Percentiles rank a stretch among this genome's conserved stretches.
phyloP scores from a whole-genome alignment of 2,113 vertebrate species.

The Clinocottus analis region DNA sequence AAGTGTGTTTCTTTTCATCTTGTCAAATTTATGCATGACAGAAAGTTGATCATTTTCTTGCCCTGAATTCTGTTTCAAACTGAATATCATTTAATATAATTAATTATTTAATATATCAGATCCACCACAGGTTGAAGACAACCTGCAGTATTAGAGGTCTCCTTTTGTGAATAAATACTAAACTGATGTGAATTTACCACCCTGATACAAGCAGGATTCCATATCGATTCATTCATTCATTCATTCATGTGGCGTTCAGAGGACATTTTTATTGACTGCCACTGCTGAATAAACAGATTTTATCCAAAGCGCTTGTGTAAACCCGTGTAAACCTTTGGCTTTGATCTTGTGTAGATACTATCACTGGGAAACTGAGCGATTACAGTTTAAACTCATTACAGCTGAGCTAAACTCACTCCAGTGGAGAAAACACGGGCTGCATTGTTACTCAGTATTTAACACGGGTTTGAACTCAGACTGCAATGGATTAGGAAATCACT shows the following conservation, averaged over 20 bases:
- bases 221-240: not conserved
- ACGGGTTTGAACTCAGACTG: not conserved
- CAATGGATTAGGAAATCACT: not conserved
- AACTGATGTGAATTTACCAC: not conserved
- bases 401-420: not conserved
- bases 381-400: conserved; percentile 3
- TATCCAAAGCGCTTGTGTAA: conserved; percentile 11
- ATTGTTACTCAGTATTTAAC: not conserved
- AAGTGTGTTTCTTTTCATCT: not conserved
- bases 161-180: not conserved
- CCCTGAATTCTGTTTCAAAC: not conserved
- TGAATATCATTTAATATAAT: not conserved
- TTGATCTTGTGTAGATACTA: not conserved
- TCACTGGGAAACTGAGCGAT: not conserved
- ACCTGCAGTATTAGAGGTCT: not conserved
- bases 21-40: not conserved
- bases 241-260: not conserved
- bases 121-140: not conserved
- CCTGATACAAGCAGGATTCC: not conserved
- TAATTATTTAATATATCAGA: not conserved
- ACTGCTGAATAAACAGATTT: conserved; percentile 4
- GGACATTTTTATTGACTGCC: conserved; percentile 1
- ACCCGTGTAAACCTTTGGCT: conserved; percentile 1
- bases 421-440: not conserved
- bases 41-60: not conserved